A percentile compares a stretch with the other conserved stretches of the same genome.
Conservation (phyloP, 2,113 vertebrate species). For the Rhineura floridana region DNA sequence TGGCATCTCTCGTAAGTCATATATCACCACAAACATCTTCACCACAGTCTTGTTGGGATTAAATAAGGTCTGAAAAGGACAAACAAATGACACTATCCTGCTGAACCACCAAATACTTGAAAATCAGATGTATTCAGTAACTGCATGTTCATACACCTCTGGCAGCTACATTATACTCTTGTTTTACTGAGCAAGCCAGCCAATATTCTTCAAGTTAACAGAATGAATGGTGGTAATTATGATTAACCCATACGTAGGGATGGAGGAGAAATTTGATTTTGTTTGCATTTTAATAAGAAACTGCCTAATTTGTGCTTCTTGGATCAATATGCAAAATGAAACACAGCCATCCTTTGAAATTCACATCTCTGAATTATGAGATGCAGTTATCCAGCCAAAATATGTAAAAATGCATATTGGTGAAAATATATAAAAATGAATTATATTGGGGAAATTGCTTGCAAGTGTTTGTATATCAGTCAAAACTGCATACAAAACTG, state of each 20-base stretch:
- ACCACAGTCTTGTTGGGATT: constrained; percentile 99
- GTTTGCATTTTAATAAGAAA: too few species aligned
- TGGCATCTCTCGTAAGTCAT: constrained; percentile 95
- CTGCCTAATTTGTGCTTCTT: too few species aligned
- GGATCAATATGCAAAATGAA: too few species aligned
- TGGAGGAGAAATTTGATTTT: too few species aligned
- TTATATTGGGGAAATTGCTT: too few species aligned
- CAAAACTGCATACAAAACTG: too few species aligned
- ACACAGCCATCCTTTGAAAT: too few species aligned
- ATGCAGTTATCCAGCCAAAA: too few species aligned
- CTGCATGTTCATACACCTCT: background rate
- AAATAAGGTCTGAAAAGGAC: constrained; percentile 94
- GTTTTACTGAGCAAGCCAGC: background rate
- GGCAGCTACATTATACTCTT: background rate
- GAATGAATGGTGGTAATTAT: constrained; percentile 10
- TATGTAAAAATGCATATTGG: too few species aligned
- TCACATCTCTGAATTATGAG: too few species aligned
- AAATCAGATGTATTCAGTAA: background rate
- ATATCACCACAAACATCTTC: constrained; percentile 99
- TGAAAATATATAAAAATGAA: too few species aligned
- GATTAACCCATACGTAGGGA: constrained; percentile 37
- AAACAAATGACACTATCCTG: constrained; percentile 40
- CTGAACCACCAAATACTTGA: background rate
- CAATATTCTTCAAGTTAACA: constrained; percentile 24
- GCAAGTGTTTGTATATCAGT: too few species aligned